Evolutionary conservation across 2,888 invertebrate species (phyloP).

Genomic region (Allacma fusca): DNA sequence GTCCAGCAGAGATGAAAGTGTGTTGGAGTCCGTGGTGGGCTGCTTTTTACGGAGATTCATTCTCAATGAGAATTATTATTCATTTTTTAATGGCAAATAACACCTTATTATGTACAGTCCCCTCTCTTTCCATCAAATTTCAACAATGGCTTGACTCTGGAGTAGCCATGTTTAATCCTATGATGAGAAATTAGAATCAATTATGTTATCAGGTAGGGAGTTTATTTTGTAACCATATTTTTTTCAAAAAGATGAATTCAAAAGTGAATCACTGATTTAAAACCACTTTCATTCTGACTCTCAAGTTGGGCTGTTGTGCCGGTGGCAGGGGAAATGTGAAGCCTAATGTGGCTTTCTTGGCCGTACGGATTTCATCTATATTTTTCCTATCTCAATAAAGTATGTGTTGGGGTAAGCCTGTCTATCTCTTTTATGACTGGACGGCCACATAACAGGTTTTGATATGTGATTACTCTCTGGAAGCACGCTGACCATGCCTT

Average conservation of each 20-base stretch:
- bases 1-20: conserved; percentile 35
- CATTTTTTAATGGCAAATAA: no score
- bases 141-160: no score
- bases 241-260: no score
- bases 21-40: conserved; percentile 36
- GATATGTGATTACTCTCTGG: conserved; percentile 1
- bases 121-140: no score
- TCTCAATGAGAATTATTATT: no score
- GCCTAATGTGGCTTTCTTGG: not conserved
- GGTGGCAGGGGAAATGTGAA: not conserved
- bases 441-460: conserved; percentile 13
- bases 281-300: conserved; percentile 6
- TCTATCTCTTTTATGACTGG: conserved; percentile 13
- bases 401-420: conserved; percentile 6
- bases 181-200: no score
- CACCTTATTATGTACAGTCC: no score
- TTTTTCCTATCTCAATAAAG: not conserved
- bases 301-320: not conserved
- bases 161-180: no score
- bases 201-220: no score
- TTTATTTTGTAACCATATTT: no score
- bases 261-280: not conserved
- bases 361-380: not conserved
- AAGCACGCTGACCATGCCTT: not conserved
- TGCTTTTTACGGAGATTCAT: not conserved